Base-by-base conservation (phyloP, 2,113 vertebrate species). In the Ammodytes marinus region DNA sequence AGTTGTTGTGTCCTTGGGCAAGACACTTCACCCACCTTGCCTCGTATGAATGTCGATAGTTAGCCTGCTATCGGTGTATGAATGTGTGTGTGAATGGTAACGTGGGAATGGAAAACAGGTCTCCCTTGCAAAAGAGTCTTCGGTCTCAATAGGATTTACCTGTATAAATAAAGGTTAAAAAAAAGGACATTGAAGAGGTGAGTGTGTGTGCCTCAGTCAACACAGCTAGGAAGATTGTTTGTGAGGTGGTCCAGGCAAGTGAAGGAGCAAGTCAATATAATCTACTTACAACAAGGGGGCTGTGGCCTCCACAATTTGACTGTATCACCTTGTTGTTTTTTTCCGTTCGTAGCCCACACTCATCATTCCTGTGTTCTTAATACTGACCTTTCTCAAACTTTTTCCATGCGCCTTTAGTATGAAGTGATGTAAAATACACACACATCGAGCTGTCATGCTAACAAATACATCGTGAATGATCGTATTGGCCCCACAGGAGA, bases 371-470 rank as follows among this genome's bases (percentile, higher is more conserved):
- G 59, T 61, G 10, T 42, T 15, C 13, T 64, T 37, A 37, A 54
- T 3, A 0, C 15, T n/a, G 46, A 2, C 15, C 37, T 50, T 42
- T 39, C 47, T 73, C 37, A 45, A 12, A 35, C 6, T 17, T 58
- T 14, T 19, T 0, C 40, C 10, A 40, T 19, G 15, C 40, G n/a
- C 14, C 37, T 57, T 13, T 17, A 27, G 47, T 63, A 40, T 61
- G 14, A 40, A 37, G 46, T 43, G 9, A n/a, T 35, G 49, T 27
- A 35, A 83, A 47, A 27, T 8, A 55, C 50, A n/a, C 27, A 27
- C 12, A 15, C 12, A 45, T 45, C 13, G 35, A 40, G 46, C 50
- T 80, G 49, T 74, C 50, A 75, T 52, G n/a, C 10, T 47, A 45
- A 40, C 66, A 43, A 64, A n/a, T 68, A 2, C 39, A 54, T 53